A percentile compares a stretch with the other conserved stretches of the same genome.
These are phyloP conservation scores for Formicarius rufipectus DNA, from an alignment of 2,113 vertebrate genomes.

Conservation along the genomic window DNA sequence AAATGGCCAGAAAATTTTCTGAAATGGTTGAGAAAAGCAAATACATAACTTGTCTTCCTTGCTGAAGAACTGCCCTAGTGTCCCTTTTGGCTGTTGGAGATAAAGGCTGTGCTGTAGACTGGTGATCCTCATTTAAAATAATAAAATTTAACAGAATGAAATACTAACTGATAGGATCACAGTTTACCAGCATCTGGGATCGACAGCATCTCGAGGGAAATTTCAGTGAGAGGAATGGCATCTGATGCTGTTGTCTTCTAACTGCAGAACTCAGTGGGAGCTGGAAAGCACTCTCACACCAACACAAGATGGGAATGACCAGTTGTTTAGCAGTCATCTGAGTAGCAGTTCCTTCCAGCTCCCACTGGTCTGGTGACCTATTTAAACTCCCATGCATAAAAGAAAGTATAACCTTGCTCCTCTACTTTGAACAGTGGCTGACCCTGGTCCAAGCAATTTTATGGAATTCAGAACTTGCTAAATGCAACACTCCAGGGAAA, in stretches of 20 bases:
- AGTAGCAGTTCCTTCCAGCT: neutral
- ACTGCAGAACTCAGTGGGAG: neutral
- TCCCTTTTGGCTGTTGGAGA: neutral
- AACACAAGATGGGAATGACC: neutral
- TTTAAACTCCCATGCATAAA: neutral
- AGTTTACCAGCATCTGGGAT: neutral
- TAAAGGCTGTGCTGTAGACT: neutral
- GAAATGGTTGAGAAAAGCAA: neutral
- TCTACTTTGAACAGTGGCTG: neutral
- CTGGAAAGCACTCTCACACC: neutral
- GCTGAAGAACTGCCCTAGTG: neutral
- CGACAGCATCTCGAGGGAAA: neutral
- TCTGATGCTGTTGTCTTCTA: neutral
- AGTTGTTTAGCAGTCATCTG: neutral
- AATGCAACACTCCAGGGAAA: neutral
- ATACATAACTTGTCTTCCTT: neutral
- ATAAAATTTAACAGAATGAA: neutral
- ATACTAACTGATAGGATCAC: neutral
- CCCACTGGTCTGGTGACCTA: neutral
- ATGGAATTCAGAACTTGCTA: neutral
- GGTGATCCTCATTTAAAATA: neutral
- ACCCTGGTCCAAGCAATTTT: neutral
- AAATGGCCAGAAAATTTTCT: neutral
- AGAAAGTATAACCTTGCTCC: neutral
- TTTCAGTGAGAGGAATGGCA: neutral